phyloP scores from a whole-genome alignment of 2,888 invertebrate species.

The Noctua janthe region DNA sequence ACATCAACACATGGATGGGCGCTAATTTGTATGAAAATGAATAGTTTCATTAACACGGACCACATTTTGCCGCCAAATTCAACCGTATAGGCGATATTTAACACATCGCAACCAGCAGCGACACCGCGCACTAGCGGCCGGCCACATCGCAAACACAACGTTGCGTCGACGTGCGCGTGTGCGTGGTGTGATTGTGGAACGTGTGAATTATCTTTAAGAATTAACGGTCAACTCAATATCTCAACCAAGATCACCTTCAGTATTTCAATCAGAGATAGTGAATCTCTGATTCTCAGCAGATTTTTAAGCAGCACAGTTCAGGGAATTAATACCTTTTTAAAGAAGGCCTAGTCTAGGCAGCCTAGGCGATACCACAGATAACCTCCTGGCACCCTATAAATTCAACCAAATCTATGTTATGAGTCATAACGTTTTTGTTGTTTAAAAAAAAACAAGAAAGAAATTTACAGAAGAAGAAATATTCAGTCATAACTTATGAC shows the following conservation, averaged over 20 bases:
- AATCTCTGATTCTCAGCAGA: no score
- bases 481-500: background rate
- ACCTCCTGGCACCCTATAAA: background rate
- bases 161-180: background rate
- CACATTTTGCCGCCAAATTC: background rate
- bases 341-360: background rate
- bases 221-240: no score
- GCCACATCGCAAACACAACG: background rate
- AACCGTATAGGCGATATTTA: background rate
- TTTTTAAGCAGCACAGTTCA: background rate
- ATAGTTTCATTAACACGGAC: background rate
- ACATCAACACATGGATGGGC: background rate
- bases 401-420: no score
- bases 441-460: no score
- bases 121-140: no score
- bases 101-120: background rate
- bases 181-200: background rate
- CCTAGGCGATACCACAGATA: background rate
- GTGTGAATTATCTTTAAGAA: background rate
- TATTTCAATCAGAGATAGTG: background rate
- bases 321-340: background rate
- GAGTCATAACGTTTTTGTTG: no score
- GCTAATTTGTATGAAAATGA: background rate
- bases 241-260: background rate
- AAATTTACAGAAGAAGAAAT: no score